These are phyloP conservation scores for Patella depressa DNA, from an alignment of 2,888 invertebrate genomes.

Conservation along the genomic window DNA sequence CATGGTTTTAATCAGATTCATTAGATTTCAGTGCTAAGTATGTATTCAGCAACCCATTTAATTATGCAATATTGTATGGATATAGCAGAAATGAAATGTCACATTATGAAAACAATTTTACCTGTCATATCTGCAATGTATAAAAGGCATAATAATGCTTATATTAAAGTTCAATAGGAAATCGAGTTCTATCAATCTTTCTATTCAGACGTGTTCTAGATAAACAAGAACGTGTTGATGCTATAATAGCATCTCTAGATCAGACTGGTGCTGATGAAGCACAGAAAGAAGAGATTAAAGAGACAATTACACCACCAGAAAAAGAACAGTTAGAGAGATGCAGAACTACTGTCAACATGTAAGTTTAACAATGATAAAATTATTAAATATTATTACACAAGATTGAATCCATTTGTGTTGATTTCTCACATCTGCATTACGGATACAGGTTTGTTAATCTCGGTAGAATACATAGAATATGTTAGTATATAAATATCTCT, in stretches of 20 bases:
- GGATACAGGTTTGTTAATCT: no score
- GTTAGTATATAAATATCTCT: no score
- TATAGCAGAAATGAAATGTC: background rate
- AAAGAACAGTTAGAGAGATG: conserved; percentile 82
- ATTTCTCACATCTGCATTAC: no score
- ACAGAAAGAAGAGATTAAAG: conserved; percentile 86
- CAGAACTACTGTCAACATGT: conserved; percentile 81
- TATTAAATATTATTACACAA: no score
- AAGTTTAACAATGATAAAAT: conserved; percentile 21
- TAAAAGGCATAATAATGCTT: no score
- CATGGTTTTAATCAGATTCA: no score
- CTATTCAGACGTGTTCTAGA: conserved; percentile 81
- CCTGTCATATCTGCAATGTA: background rate
- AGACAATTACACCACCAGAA: conserved; percentile 90
- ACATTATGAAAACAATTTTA: background rate
- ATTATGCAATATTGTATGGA: background rate
- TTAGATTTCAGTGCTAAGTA: no score
- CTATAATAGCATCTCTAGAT: conserved; percentile 83
- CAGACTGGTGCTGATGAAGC: conserved; percentile 83
- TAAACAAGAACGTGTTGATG: conserved; percentile 88
- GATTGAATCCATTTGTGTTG: no score
- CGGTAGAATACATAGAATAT: no score
- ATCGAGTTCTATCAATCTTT: background rate
- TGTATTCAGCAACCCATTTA: no score
- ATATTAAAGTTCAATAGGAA: no score